Base-by-base conservation (phyloP, 2,797 vertebrate species). In the Enteromius thamalakanensis region DNA sequence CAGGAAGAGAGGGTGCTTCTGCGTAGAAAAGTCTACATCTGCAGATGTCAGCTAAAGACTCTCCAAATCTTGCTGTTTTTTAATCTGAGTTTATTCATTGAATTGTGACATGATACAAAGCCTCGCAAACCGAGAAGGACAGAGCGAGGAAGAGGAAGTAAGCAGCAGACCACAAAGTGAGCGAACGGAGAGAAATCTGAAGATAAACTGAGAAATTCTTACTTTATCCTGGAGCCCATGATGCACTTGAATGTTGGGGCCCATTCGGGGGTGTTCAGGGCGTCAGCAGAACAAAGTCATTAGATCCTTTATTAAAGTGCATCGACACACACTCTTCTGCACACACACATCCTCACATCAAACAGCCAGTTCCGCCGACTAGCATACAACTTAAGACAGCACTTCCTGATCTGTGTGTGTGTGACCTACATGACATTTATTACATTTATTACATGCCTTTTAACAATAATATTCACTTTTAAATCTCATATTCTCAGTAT, bases 211-310 rank as follows among this genome's bases (percentile, higher is more conserved):
- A 40, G 15, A 65, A 2, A 60, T 23, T 89, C 93, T 92, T 91
- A 95, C 94, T 93, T 95, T 53, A 95, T 86, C 93, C 94, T 94
- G 88, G 94, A 94, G 86, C 94, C 94, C 94, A 95, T 95, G 87
- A 21, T 94, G 88, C 76, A 78, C 29, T 14, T 64, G 76, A 76
- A 55, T 40, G 58, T 23, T 82, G 86, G 88, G 87, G 92, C 90
- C 93, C 93, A 94, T 93, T 71, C 71, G 81, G 85, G 85, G 85
- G 49, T 81, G 69, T 76, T 87, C 81, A 81, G 85, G 5, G 76
- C 79, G 81, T 87, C 79, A 84, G 84, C 32, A 58, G 21, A 45
- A 37, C 45, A 37, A 69, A 19, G 12, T 72, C 86, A 85, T 86
- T 68, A n/a, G 47, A 34, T 49, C 55, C 6, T 65, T 75, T 34